Evolutionary conservation across 2,888 invertebrate genomes (phyloP), one percentile per base, ranked within the genome.

Genomic region (Pollenia angustigena): DNA sequence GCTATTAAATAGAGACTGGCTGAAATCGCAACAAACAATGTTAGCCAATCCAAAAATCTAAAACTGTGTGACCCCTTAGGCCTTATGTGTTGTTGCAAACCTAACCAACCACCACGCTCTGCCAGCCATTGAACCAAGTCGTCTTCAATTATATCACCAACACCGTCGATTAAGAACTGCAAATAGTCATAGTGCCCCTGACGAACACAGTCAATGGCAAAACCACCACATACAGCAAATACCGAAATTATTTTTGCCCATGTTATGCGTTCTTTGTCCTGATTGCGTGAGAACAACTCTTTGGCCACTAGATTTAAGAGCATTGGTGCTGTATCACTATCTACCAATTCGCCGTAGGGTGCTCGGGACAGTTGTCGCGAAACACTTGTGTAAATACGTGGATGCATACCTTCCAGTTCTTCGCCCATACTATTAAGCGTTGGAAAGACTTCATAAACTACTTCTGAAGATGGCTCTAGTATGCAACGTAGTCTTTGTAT

Each of bases 181-280:
- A 98, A 94, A 89, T 96, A 97, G 50, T 97, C 97, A 0, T 96
- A 96, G 93, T 95, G 94, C 88, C 97, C 95, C 94, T 97, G 94
- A 89, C 96, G 92, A 89, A 97, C 94, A 93, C 97, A 96, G 91
- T 98, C 98, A 32, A 96, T 95, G 9, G 97, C 97, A 72, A 98
- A 94, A 0, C 97, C 97, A 6, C 97, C 97, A 71, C 97, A 97
- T 4, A 98, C 95, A 18, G 97, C 96, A 92, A 96, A 97, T 75
- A 98, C 95, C 12, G 97, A 96, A 78, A 97, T 96, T 83, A 95
- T 94, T 94, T 97, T 97, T 76, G 96, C 96, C 97, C 97, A 97
- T 0, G 95, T 96, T 88, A 97, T 96, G 12, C 86, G 85, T 14
- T 87, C 86, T 50, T 87, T 88, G 10, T 78, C 78, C 14, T 68